Evolutionary conservation across 2,888 invertebrate genomes (phyloP).

Genomic region (Pachymerium ferrugineum): DNA sequence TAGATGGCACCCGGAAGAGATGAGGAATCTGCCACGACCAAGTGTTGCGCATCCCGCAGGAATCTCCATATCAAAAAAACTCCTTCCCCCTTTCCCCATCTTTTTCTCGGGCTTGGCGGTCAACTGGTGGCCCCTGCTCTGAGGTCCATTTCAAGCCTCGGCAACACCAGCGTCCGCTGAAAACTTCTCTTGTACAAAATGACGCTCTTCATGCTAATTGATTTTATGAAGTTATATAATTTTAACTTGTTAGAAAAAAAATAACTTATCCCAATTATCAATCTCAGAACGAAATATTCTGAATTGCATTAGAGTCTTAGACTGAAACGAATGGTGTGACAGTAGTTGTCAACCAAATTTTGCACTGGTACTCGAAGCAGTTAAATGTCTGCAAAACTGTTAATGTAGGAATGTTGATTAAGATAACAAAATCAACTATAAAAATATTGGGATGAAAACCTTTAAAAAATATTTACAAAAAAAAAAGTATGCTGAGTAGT

Average conservation of each 20-base stretch:
- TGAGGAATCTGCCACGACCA: slow-evolving; percentile 5
- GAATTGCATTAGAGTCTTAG: not conserved
- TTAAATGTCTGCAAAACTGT: not conserved
- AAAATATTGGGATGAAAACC: not conserved
- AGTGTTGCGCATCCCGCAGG: slow-evolving; percentile 30
- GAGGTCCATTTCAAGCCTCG: not conserved
- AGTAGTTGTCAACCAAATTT: not conserved
- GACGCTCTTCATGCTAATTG: slow-evolving; percentile 32
- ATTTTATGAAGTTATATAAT: slow-evolving; percentile 25
- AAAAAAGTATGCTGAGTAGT: slow-evolving; percentile 10
- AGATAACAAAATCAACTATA: slow-evolving; percentile 16
- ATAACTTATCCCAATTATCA: not conserved
- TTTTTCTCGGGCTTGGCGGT: slow-evolving; percentile 27
- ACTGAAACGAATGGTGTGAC: not conserved
- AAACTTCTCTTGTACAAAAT: slow-evolving; percentile 33
- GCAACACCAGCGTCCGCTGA: slow-evolving; percentile 24
- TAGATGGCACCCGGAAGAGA: not conserved
- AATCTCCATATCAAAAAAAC: slow-evolving; percentile 33
- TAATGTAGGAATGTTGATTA: not conserved
- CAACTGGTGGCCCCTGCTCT: not conserved
- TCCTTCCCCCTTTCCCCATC: not conserved
- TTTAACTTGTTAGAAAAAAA: slow-evolving; percentile 12
- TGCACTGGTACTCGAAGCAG: slow-evolving; percentile 18
- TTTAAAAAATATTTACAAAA: not conserved
- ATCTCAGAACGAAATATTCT: not conserved